Evolutionary conservation across 2,888 invertebrate species (phyloP), one percentile per base, ranked within the genome.

Genomic region (Glaucopsyche alexis): DNA sequence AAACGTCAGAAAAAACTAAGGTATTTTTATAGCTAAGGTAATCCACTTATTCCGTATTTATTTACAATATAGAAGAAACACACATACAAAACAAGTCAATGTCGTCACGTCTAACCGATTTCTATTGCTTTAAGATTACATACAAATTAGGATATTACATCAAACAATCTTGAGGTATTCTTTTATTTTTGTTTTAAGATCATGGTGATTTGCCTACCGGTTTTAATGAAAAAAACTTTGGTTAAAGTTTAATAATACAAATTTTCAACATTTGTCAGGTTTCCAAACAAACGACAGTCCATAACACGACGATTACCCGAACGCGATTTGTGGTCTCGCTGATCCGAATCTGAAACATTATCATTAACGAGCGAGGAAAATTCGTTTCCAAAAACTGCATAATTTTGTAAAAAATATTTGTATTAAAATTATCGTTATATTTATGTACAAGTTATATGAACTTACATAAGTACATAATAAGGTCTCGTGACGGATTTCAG

Each of bases 21-120:
- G 69, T 69, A 69, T 69, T 69, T 69, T 71, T 71, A 71, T 71
- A 71, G 52, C 52, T 16, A 52, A 55, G 55, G 55, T 71, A 55
- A 71, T 71, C 55, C 38, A 71, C 42, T 71, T 71, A 49, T 52
- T 71, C 45, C 50, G n/a, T 55, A 38, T 38, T 52, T 38, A 49
- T 49, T 49, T 49, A 71, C 52, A 29, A 16, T 11, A 71, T 49
- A 38, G 16, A 29, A 38, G 71, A 67, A 42, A 66, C 65, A 55
- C 67, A 67, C 13, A 55, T 16, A 60, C 60, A 29, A 4, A 29
- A 14, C 76, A 11, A 79, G 75, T 71, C 69, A 69, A 69, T 69
- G 69, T 69, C 47, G 29, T 69, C 42, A 66, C 40, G 42, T 16
- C 40, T n/a, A 75, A 76, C 75, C 76, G 66, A 29, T 60, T 60